Evolutionary conservation across 2,113 vertebrate species (phyloP).

Genomic region (Hippocampus abdominalis): DNA sequence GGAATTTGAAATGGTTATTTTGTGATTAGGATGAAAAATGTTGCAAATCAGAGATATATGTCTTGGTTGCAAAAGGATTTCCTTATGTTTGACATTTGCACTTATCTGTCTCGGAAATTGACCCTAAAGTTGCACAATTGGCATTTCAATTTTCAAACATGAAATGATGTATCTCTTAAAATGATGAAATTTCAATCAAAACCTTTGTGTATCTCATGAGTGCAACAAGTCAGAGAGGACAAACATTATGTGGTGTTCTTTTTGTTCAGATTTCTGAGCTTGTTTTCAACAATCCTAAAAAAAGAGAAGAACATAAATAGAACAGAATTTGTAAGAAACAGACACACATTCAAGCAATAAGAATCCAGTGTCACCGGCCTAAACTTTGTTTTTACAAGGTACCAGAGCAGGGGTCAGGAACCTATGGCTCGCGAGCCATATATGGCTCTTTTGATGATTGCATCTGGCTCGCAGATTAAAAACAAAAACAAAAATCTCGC

Average conservation of each 20-base stretch:
- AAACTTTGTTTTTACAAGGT: too few species aligned
- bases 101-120: not conserved
- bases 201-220: not conserved
- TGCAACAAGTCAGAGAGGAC: too few species aligned
- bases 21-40: not conserved
- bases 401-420: too few species aligned
- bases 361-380: too few species aligned
- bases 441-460: too few species aligned
- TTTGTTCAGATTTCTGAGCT: not conserved
- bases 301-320: too few species aligned
- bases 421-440: too few species aligned
- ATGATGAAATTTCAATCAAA: not conserved
- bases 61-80: not conserved
- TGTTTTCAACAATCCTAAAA: too few species aligned
- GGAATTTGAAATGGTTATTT: not conserved
- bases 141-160: not conserved
- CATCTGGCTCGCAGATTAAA: too few species aligned
- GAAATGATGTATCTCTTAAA: not conserved
- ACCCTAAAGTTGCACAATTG: not conserved
- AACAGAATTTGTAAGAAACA: not conserved
- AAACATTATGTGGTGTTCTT: not conserved
- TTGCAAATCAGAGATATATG: not conserved
- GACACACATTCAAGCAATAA: not conserved
- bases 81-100: not conserved
- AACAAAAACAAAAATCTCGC: too few species aligned